Evolutionary conservation across 2,797 vertebrate genomes (phyloP).

Genomic region (Emydoidea blandingii): DNA sequence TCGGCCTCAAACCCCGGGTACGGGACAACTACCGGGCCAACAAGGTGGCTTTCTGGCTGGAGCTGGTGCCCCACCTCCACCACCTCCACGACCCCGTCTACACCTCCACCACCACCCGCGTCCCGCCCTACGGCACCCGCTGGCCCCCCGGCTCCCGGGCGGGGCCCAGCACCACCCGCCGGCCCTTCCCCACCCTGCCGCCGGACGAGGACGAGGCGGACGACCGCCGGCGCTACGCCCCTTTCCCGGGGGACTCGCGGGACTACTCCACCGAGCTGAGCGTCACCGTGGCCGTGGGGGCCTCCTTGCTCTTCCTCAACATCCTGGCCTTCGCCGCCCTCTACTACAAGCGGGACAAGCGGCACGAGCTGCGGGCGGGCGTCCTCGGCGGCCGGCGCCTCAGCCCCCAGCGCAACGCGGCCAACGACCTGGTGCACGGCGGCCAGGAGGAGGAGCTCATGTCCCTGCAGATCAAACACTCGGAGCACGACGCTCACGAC

Average conservation of each 20-base stretch:
- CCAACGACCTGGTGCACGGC: constrained; percentile 91
- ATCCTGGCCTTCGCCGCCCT: constrained; percentile 94
- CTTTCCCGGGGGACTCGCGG: constrained; percentile 88
- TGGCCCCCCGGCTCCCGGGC: constrained; percentile 76
- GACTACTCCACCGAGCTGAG: constrained; percentile 95
- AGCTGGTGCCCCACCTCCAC: constrained; percentile 94
- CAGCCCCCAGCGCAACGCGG: constrained; percentile 65
- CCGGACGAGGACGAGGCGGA: constrained; percentile 80
- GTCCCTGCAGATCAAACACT: constrained; percentile 93
- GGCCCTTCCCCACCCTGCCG: constrained; percentile 85
- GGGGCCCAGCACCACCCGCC: constrained; percentile 84
- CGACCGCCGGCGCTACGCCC: constrained; percentile 80
- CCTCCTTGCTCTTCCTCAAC: constrained; percentile 95
- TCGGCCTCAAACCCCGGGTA: constrained; percentile 93
- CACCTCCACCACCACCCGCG: constrained; percentile 86
- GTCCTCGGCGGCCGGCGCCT: constrained; percentile 53
- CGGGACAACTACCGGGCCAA: constrained; percentile 95
- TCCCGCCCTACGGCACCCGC: constrained; percentile 79
- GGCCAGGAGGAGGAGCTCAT: constrained; percentile 93
- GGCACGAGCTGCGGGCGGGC: constrained; percentile 86
- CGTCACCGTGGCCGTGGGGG: constrained; percentile 93
- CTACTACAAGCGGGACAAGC: constrained; percentile 94
- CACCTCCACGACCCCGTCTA: constrained; percentile 87
- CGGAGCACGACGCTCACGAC: constrained; percentile 88
- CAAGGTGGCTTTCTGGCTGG: constrained; percentile 97